These are phyloP conservation scores for Drosophila bocqueti DNA, from an alignment of 1,140 invertebrate genomes.

Conservation along the genomic window DNA sequence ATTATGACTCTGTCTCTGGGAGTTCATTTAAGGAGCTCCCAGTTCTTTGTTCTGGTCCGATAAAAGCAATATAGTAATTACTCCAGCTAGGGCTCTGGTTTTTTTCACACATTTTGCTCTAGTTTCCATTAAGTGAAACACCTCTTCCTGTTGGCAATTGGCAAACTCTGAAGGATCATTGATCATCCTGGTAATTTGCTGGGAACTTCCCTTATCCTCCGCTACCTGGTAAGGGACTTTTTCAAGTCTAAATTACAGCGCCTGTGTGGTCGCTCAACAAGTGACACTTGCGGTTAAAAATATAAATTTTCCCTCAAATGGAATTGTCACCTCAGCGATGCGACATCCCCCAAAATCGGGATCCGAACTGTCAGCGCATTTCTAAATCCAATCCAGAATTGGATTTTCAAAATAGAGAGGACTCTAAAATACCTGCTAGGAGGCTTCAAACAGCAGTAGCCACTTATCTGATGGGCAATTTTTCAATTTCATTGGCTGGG, in stretches of 20 bases:
- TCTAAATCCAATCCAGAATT: slow-evolving; percentile 15
- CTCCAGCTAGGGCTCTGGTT: slow-evolving; percentile 11
- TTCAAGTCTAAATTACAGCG: neutral
- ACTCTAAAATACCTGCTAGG: slow-evolving; percentile 3
- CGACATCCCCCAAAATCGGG: slow-evolving; percentile 25
- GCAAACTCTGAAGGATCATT: slow-evolving; percentile 55
- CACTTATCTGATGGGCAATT: slow-evolving; percentile 75
- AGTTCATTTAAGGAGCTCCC: neutral
- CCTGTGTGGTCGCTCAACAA: slow-evolving; percentile 67
- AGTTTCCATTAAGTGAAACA: slow-evolving; percentile 60
- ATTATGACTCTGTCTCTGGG: slow-evolving; percentile 45
- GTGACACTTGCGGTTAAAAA: slow-evolving; percentile 55
- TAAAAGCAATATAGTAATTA: slow-evolving; percentile 49
- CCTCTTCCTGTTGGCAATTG: slow-evolving; percentile 61
- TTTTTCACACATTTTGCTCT: slow-evolving; percentile 76
- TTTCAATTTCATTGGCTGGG: slow-evolving; percentile 71
- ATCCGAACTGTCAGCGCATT: slow-evolving; percentile 60
- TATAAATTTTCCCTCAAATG: slow-evolving; percentile 73
- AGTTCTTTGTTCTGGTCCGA: slow-evolving; percentile 35
- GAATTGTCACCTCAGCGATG: slow-evolving; percentile 71
- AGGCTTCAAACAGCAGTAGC: slow-evolving; percentile 21
- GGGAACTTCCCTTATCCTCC: slow-evolving; percentile 18
- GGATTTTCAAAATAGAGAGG: slow-evolving; percentile 38
- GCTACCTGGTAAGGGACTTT: slow-evolving; percentile 47
- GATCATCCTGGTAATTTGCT: slow-evolving; percentile 62